phyloP scores from a whole-genome alignment of 2,797 vertebrate species.

The Acanthiza pusilla region DNA sequence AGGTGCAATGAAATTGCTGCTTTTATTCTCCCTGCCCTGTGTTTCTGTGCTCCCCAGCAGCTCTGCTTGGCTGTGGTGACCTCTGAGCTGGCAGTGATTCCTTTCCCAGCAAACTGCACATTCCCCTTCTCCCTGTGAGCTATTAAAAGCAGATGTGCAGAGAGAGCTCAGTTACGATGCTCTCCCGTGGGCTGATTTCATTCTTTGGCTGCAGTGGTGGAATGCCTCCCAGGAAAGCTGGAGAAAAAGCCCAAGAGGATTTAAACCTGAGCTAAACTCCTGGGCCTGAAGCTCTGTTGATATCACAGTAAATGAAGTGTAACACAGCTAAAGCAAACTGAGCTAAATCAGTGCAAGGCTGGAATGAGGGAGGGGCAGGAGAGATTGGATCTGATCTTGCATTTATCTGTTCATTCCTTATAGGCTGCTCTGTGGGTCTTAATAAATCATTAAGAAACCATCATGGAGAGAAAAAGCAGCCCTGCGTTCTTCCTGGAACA shows the following conservation, averaged over 20 bases:
- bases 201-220: background rate
- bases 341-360: background rate
- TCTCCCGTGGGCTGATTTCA: background rate
- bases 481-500: accelerated
- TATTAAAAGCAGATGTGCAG: constrained; percentile 4
- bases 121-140: background rate
- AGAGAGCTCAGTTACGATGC: background rate
- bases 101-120: constrained; percentile 20
- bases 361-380: background rate
- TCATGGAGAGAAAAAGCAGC: background rate
- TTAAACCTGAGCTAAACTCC: background rate
- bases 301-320: background rate
- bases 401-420: background rate
- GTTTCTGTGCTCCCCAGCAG: background rate
- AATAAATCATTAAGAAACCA: background rate
- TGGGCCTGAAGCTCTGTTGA: background rate
- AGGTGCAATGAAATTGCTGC: background rate
- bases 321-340: background rate
- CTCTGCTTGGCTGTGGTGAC: background rate
- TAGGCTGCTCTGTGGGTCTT: background rate
- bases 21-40: background rate
- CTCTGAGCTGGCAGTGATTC: background rate
- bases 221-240: background rate
- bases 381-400: background rate
- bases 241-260: background rate